Percentiles rank a stretch among this genome's conserved stretches.
Conservation (phyloP, 1,140 invertebrate genomes). For the Drosophila busckii region DNA sequence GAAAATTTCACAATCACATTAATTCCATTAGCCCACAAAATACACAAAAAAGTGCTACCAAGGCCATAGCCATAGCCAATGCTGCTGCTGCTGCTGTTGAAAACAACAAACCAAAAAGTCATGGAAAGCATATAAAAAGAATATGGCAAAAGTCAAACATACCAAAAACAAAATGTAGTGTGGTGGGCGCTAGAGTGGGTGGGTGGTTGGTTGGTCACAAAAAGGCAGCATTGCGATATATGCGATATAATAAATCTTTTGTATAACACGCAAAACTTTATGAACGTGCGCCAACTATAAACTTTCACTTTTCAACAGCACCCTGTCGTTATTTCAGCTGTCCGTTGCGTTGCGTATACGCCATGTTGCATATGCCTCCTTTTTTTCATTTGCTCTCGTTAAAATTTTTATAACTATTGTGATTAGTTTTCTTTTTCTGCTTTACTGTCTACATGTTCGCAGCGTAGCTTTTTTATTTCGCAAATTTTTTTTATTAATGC, state of each 20-base stretch:
- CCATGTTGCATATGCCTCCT: conserved; percentile 49
- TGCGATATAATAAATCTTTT: conserved; percentile 72
- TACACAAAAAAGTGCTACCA: no score
- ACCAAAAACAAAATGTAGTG: conserved; percentile 23
- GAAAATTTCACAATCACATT: conserved; percentile 62
- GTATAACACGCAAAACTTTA: conserved; percentile 71
- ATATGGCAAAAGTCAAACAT: conserved; percentile 50
- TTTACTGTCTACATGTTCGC: neutral
- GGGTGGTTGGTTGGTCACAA: conserved; percentile 29
- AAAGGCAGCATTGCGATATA: conserved; percentile 56
- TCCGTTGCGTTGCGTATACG: conserved; percentile 48
- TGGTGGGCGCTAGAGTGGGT: conserved; percentile 6
- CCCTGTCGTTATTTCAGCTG: conserved; percentile 15
- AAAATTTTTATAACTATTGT: conserved; percentile 59
- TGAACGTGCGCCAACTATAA: conserved; percentile 71
- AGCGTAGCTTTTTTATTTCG: no score
- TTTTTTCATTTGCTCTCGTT: no score
- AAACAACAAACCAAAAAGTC: conserved; percentile 49
- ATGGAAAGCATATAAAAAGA: conserved; percentile 38
- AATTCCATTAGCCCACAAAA: conserved; percentile 64
- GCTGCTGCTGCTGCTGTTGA: conserved; percentile 19
- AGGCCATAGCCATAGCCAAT: conserved; percentile 47
- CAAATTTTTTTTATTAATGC: no score
- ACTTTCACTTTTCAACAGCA: conserved; percentile 63
- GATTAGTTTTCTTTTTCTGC: conserved; percentile 30